Evolutionary conservation across 2,113 vertebrate genomes (phyloP).

Genomic region (Eclectus roratus): DNA sequence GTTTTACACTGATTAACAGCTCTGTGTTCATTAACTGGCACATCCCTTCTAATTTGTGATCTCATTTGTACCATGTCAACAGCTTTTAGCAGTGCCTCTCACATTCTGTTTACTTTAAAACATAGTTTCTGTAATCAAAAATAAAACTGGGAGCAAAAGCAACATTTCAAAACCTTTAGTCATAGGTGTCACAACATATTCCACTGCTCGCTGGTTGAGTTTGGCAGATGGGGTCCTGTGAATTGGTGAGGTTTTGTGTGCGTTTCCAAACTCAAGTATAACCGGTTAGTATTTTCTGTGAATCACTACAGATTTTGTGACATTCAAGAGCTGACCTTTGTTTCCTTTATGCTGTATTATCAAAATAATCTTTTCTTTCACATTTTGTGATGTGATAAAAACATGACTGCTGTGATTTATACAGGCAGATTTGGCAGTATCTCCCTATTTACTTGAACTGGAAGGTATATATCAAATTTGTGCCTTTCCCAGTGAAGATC

Average conservation of each 20-base stretch:
- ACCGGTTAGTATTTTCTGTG: background rate
- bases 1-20: constrained; percentile 46
- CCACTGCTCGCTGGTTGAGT: background rate
- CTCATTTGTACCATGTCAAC: constrained; percentile 61
- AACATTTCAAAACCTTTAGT: background rate
- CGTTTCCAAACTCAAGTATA: background rate
- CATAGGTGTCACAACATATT: background rate
- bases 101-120: constrained; percentile 41
- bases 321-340: background rate
- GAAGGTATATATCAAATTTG: background rate
- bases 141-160: background rate
- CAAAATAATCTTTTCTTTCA: background rate
- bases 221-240: background rate
- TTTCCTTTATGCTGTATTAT: background rate
- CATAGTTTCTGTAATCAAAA: background rate
- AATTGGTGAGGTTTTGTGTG: background rate
- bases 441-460: background rate
- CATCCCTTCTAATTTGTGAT: constrained; percentile 58
- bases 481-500: background rate
- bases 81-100: constrained; percentile 55
- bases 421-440: background rate
- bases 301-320: background rate
- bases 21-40: constrained; percentile 54
- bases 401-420: background rate
- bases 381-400: background rate